phyloP scores from a whole-genome alignment of 2,888 invertebrate species.

The Helicoverpa assulta region DNA sequence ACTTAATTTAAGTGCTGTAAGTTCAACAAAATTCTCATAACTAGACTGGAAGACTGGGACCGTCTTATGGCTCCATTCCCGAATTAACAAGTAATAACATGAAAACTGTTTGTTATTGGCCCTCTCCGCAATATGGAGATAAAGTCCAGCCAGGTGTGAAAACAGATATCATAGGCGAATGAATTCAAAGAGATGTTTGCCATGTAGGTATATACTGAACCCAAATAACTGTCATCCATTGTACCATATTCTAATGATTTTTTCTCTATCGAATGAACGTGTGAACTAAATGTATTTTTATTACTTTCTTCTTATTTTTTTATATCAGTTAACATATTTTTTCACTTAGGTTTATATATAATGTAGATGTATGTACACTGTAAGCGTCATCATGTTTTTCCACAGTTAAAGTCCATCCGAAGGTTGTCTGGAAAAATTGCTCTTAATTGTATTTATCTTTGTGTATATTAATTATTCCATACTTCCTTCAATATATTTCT shows the following conservation, averaged over 20 bases:
- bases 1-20: slow-evolving; percentile 5
- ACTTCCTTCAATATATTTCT: too few species aligned
- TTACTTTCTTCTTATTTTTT: too few species aligned
- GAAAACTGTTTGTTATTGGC: slow-evolving; percentile 13
- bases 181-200: slow-evolving; percentile 3
- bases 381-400: too few species aligned
- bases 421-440: too few species aligned
- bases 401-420: too few species aligned
- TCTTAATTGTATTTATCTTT: too few species aligned
- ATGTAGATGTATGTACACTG: too few species aligned
- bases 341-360: too few species aligned
- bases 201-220: slow-evolving; percentile 1
- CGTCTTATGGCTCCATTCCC: not conserved
- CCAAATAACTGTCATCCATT: not conserved
- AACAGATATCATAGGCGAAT: slow-evolving; percentile 37
- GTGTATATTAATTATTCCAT: too few species aligned
- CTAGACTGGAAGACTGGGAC: not conserved
- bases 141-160: slow-evolving; percentile 38
- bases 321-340: too few species aligned
- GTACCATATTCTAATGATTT: not conserved
- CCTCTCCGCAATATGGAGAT: slow-evolving; percentile 9
- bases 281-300: too few species aligned
- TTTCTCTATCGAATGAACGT: too few species aligned
- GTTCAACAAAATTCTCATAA: not conserved
- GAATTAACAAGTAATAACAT: not conserved